phyloP scores from a whole-genome alignment of 2,113 vertebrate genomes.

The Acanthisitta chloris region DNA sequence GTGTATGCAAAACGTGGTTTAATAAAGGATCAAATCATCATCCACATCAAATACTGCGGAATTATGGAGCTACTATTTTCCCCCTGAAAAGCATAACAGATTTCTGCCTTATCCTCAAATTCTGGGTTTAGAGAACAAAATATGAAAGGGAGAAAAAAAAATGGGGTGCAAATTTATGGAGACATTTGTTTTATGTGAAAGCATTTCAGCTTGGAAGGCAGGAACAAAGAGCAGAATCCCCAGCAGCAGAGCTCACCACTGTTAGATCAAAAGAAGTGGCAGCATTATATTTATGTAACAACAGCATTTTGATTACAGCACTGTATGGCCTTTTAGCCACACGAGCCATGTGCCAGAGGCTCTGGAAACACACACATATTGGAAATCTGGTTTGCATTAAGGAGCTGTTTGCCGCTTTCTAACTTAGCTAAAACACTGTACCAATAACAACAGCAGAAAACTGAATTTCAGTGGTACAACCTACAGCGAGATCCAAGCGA shows the following conservation, averaged over 20 bases:
- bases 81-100: neutral
- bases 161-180: neutral
- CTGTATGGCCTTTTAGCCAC: slow-evolving; percentile 30
- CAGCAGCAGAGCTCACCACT: neutral
- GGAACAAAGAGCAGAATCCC: neutral
- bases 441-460: neutral
- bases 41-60: neutral
- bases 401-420: slow-evolving; percentile 23
- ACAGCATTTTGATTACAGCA: slow-evolving; percentile 22
- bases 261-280: slow-evolving; percentile 42
- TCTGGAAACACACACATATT: slow-evolving; percentile 46
- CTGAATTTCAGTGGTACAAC: neutral
- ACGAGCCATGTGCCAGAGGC: slow-evolving; percentile 1
- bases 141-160: neutral
- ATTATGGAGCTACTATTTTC: neutral
- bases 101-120: neutral
- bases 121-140: neutral
- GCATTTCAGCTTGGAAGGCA: neutral
- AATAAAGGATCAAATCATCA: slow-evolving; percentile 33
- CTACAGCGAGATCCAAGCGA: neutral
- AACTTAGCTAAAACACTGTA: slow-evolving; percentile 4
- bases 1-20: slow-evolving; percentile 30
- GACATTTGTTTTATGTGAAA: neutral
- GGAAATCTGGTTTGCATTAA: slow-evolving; percentile 61
- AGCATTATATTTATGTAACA: slow-evolving; percentile 40